These are phyloP conservation scores for Solen grandis DNA, from an alignment of 1,140 invertebrate genomes.

Conservation along the genomic window DNA sequence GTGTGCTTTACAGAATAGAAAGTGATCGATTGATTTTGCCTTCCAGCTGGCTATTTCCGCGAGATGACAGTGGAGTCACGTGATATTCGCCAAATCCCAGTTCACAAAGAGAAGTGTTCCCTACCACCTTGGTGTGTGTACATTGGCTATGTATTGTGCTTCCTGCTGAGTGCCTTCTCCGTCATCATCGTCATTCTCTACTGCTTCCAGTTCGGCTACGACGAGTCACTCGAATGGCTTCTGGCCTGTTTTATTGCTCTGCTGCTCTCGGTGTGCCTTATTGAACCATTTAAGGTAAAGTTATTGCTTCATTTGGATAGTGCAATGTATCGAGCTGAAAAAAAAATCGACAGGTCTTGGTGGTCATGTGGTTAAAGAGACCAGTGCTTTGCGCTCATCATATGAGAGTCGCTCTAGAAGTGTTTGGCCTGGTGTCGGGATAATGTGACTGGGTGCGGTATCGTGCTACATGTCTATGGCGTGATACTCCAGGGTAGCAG, in stretches of 20 bases:
- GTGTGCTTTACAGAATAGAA: no score
- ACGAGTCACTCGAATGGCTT: constrained; percentile 72
- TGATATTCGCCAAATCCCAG: constrained; percentile 12
- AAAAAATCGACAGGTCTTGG: no score
- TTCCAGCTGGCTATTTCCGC: constrained; percentile 48
- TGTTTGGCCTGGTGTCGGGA: no score
- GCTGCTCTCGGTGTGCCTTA: constrained; percentile 69
- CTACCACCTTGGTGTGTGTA: constrained; percentile 76
- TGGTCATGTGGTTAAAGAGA: no score
- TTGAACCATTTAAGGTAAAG: constrained; percentile 79
- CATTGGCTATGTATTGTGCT: constrained; percentile 70
- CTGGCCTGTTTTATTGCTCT: constrained; percentile 72
- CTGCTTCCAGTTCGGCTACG: constrained; percentile 72
- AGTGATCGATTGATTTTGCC: no score
- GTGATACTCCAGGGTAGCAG: no score
- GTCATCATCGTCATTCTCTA: constrained; percentile 72
- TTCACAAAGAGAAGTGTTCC: constrained; percentile 58
- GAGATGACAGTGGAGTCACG: constrained; percentile 51
- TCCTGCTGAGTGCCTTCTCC: constrained; percentile 64
- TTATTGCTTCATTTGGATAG: no score
- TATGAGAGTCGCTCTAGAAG: no score
- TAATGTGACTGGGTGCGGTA: no score
- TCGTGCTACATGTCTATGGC: no score
- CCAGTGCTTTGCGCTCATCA: no score
- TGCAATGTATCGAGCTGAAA: no score